Base-by-base conservation (phyloP, 2,797 vertebrate genomes). In the Paguma larvata region DNA sequence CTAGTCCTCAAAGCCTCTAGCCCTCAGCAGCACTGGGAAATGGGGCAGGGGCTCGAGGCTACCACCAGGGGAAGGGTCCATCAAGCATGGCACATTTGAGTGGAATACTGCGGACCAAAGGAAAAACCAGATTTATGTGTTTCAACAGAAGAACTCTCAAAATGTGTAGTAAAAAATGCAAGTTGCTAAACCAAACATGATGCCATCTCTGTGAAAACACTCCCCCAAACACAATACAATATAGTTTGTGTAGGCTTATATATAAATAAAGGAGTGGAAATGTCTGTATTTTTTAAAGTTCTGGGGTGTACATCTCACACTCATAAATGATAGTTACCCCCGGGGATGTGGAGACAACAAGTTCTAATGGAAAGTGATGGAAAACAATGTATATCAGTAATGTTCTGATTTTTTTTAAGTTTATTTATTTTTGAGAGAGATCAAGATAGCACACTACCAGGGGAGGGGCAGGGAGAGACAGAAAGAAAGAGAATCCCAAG, bases 11-110 rank as follows among this genome's bases (percentile, higher is more conserved):
- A 46, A 78, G 85, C 46, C 48, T 46, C 15, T 68, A 18, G 27
- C 18, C 48, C 51, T 23, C 7, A 32, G 75, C 19, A 56, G 46
- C 41, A 4, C 19, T 5, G 53, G 38, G 62, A 70, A 82, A 44
- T 25, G 4, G 80, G 82, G 38, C 23, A 21, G 27, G 38, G 38
- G 59, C 38, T 5, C 0, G 19, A 34, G 30, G 14, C 16, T 78
- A 2, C 18, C 32, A 6, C 0, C 34, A 30, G 14, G 30, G 41
- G 41, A 23, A 41, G 83, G 38, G 2, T 70, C 18, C 5, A 0
- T 19, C 30, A 30, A 5, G 32, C 15, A 0, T 1, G 34, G 73
- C 2, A 0, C 3, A 0, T 32, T 68, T 6, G 2, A 2, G 44
- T 79, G 59, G 53, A 21, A n/a, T 30, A 8, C 63, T 19, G 10